Evolutionary conservation across 2,888 invertebrate genomes (phyloP), one percentile per base, ranked within the genome.

Genomic region (Arge pagana): DNA sequence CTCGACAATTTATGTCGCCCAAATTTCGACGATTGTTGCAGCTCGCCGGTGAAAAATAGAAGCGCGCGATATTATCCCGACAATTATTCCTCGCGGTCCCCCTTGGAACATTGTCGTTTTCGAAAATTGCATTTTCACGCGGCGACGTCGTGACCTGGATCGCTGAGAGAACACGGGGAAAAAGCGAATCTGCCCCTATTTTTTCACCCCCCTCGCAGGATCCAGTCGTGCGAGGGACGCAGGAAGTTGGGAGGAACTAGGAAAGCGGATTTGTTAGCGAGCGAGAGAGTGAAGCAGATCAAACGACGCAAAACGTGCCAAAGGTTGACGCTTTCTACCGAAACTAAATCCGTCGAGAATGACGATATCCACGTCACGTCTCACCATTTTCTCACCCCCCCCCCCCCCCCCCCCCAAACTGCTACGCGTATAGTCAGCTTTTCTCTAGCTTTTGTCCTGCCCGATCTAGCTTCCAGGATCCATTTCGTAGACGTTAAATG

Each of bases 71-170:
- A n/a, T n/a, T n/a, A n/a, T n/a, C n/a, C n/a, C n/a, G n/a, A n/a
- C n/a, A n/a, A n/a, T n/a, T n/a, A n/a, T n/a, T n/a, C n/a, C n/a
- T n/a, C n/a, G n/a, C n/a, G n/a, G n/a, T n/a, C n/a, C n/a, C n/a
- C n/a, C n/a, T n/a, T n/a, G n/a, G n/a, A n/a, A n/a, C n/a, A n/a
- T n/a, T n/a, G n/a, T n/a, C n/a, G n/a, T n/a, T n/a, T n/a, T n/a
- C n/a, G n/a, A n/a, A n/a, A n/a, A n/a, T n/a, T n/a, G n/a, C 41
- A 1, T 15, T 30, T 23, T 37, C 31, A 23, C 26, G 42, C 21
- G 33, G 42, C 55, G 36, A 51, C 36, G 18, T 39, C 42, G 45
- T 48, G 39, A 28, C 23, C 8, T 11, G 45, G 15, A 45, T 33
- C 35, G n/a, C n/a, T n/a, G n/a, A n/a, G n/a, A n/a, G n/a, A n/a